Evolutionary conservation across 2,797 vertebrate species (phyloP), one percentile per base, ranked within the genome.

Genomic region (Chelmon rostratus): DNA sequence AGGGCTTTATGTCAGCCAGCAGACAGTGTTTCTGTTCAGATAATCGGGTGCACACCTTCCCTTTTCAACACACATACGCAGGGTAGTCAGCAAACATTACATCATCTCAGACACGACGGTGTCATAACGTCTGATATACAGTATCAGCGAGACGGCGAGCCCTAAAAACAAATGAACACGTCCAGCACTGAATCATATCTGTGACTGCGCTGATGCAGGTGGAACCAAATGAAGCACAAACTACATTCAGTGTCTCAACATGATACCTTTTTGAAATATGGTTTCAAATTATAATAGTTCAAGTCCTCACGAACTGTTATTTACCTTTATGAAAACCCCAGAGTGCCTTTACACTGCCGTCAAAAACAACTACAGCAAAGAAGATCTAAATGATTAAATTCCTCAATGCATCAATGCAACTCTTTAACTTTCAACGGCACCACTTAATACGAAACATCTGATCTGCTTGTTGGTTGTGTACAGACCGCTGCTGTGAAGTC

Each of bases 101-200:
- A 78, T 90, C 86, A 86, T 40, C 35, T 2, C 46, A 85, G 73
- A 75, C 64, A 11, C 6, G 44, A 12, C 37, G 6, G 72, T 68
- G 80, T 85, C 81, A 82, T 76, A 46, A 33, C 2, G 33, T 50
- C 77, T 87, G 79, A 88, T 90, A 73, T 6, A 56, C 31, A 23
- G 61, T 79, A 85, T 88, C 76, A 72, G 78, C 66, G 44, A 15
- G 3, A 35, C 1, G 82, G 61, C 68, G 10, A 78, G 74, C 86
- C 89, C 71, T 83, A 58, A 89, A 86, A 87, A 63, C 89, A 85
- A 90, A 90, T 82, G 5, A 71, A 68, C 23, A 68, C 5, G 15
- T n/a, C 11, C 23, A n/a, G 35, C 11, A 52, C 40, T 74, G 52
- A 86, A 80, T 73, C 69, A 66, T 79, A 81, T 76, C 69, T 23